phyloP scores from a whole-genome alignment of 2,113 vertebrate species.

The Rhea pennata region DNA sequence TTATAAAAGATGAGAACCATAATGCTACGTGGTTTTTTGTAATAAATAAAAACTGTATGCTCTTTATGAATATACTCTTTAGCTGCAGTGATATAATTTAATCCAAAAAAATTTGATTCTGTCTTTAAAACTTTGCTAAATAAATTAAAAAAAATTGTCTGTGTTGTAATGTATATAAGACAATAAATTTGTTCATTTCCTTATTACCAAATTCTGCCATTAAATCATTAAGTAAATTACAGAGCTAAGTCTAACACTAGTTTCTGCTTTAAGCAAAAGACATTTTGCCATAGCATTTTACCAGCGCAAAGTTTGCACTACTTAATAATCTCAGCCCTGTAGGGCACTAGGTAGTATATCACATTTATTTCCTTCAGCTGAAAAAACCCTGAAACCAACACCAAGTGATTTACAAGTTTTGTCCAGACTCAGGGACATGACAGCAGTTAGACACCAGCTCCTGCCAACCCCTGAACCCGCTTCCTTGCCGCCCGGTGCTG shows the following conservation, averaged over 20 bases:
- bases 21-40: background rate
- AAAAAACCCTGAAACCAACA: background rate
- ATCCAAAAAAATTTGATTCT: background rate
- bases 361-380: background rate
- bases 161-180: background rate
- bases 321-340: background rate
- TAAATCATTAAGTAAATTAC: background rate
- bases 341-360: background rate
- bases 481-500: background rate
- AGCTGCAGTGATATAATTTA: background rate
- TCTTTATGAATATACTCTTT: background rate
- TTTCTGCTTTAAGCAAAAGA: background rate
- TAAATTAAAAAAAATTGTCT: background rate
- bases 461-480: background rate
- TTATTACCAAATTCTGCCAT: background rate
- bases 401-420: background rate
- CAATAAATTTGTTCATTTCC: background rate
- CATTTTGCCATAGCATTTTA: background rate
- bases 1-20: too few relatives aligned
- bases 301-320: background rate
- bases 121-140: background rate
- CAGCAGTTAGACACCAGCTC: background rate
- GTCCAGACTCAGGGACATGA: background rate
- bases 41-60: background rate
- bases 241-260: background rate